Base-by-base conservation (phyloP, 2,797 vertebrate species). In the Mormyrus hasselquistii region DNA sequence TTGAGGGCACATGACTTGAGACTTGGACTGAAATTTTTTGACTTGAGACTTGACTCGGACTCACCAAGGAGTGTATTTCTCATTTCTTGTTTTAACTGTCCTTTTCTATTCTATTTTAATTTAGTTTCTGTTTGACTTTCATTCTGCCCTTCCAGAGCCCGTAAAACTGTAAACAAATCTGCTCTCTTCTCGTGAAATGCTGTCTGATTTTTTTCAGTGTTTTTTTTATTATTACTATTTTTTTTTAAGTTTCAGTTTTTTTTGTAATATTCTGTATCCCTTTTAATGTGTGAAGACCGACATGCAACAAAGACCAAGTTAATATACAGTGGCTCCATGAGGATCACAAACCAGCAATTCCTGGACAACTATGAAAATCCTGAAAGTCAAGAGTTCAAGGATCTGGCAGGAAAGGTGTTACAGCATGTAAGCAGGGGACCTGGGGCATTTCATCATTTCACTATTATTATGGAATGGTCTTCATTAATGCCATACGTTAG, bases 281-380 rank as follows among this genome's bases (percentile, higher is more conserved):
- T 86, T 84, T 84, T 50, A 22, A 49, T 86, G 8, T 57, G 0
- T 87, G 4, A 92, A 99, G 98, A 95, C 1, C 95, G 94, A 88
- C 93, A 91, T 0, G 91, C 86, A 0, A 62, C 90, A 73, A 88
- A 89, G 0, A 89, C 96, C 38, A 93, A 53, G 89, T 97, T 95
- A 73, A 4, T 97, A 7, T 98, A 96, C 90, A 96, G 96, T 0
- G 98, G 98, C 62, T 94, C 95, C 59, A 91, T 99, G 92, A 94
- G 91, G 8, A 93, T 99, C 90, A 91, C 59, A 0, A 94, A 96
- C 83, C 91, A 93, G 91, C 90, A 10, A 0, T 99, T 97, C 88
- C 1, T 93, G 2, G 92, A 94, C 0, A 93, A 93, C 0, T 97
- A 97, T 0, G 98, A 99, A 91, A 95, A 98, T 53, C 93, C 95